A percentile compares a stretch with the other conserved stretches of the same genome.
phyloP scores from a whole-genome alignment of 2,113 vertebrate genomes.

The Tachuris rubrigastra region DNA sequence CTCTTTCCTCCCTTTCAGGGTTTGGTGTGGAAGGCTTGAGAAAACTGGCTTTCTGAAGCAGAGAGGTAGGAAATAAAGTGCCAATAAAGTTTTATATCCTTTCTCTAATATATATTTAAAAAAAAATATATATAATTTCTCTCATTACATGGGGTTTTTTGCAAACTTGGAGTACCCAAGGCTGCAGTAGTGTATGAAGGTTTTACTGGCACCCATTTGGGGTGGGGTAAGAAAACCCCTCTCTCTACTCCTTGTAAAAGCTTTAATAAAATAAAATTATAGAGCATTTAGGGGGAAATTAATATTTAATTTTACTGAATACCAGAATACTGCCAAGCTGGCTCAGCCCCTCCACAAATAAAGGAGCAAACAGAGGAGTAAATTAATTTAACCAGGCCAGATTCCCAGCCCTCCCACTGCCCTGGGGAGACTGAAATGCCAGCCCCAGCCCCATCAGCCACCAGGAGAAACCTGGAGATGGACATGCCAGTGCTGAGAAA shows the following conservation, averaged over 20 bases:
- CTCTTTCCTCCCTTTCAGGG: neutral
- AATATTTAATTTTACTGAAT: slow-evolving; percentile 19
- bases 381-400: neutral
- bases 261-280: slow-evolving; percentile 47
- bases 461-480: neutral
- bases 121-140: neutral
- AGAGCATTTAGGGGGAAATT: slow-evolving; percentile 38
- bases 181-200: neutral
- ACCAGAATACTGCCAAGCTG: neutral
- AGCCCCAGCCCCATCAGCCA: neutral
- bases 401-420: neutral
- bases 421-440: neutral
- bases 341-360: neutral
- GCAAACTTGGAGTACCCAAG: neutral
- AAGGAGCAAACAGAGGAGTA: neutral
- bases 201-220: slow-evolving; percentile 7
- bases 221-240: neutral
- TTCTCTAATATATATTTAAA: neutral
- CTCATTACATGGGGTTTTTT: neutral
- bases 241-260: slow-evolving; percentile 2
- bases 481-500: accelerated
- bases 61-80: neutral
- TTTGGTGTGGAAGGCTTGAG: neutral
- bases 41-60: neutral
- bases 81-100: slow-evolving; percentile 21